A percentile compares a stretch with the other conserved stretches of the same genome.
Conservation (phyloP, 2,113 vertebrate species). For the Antigone vipio region DNA sequence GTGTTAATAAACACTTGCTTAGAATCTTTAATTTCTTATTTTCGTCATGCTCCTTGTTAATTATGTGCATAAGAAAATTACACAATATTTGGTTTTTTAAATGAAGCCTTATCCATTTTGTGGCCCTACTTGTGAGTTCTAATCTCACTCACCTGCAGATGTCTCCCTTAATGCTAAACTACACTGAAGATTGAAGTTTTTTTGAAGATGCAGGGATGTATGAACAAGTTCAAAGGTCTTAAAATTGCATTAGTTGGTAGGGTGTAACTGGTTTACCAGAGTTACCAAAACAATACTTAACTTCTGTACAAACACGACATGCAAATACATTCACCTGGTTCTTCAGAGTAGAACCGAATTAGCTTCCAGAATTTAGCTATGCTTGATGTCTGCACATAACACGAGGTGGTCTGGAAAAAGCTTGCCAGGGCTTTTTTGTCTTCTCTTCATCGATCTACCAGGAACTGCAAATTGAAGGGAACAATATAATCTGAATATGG, state of each 20-base stretch:
- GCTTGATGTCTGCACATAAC: background rate
- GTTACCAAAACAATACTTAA: background rate
- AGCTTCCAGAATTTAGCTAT: background rate
- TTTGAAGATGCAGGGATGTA: background rate
- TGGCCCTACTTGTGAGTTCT: background rate
- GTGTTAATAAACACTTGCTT: background rate
- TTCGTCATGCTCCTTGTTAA: background rate
- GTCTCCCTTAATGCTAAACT: background rate
- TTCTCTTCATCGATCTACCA: background rate
- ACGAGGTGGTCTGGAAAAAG: background rate
- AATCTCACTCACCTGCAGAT: background rate
- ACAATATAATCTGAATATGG: background rate
- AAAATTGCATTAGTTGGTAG: background rate
- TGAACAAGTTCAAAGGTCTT: background rate
- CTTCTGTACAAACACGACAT: background rate
- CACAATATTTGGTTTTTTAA: background rate
- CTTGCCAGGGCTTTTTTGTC: background rate
- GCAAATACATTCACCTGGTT: background rate
- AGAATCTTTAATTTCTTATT: background rate
- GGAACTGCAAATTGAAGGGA: background rate
- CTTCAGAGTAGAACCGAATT: background rate
- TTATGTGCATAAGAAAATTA: background rate
- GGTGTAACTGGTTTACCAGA: background rate
- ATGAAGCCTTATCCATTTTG: background rate
- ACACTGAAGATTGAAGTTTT: background rate